A percentile compares a stretch with the other conserved stretches of the same genome.
Conservation (phyloP, 1,140 invertebrate species). For the Samia ricini region DNA sequence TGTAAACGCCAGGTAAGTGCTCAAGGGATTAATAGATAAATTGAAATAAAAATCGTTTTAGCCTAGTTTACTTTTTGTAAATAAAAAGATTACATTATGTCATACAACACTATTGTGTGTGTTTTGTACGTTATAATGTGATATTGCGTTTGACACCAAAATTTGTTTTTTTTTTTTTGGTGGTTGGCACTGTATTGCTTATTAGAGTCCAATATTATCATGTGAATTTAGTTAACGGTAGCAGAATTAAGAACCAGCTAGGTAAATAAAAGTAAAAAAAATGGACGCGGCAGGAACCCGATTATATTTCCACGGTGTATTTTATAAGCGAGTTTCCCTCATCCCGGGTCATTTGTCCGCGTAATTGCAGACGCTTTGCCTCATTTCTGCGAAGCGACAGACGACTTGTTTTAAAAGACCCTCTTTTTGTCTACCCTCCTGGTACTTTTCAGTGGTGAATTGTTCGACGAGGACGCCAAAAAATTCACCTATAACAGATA, state of each 20-base stretch:
- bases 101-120: too few species aligned
- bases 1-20: too few species aligned
- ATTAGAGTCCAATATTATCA: too few species aligned
- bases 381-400: conserved; percentile 16
- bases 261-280: conserved; percentile 18
- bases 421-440: conserved; percentile 15
- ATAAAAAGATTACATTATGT: too few species aligned
- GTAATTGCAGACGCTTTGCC: conserved; percentile 24
- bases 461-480: neutral
- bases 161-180: too few species aligned
- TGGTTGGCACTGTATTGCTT: too few species aligned
- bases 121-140: too few species aligned
- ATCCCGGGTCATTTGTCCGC: conserved; percentile 25
- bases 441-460: conserved; percentile 9
- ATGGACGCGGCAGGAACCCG: neutral
- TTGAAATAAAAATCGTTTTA: too few species aligned
- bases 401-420: conserved; percentile 20
- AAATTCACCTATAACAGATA: conserved; percentile 8
- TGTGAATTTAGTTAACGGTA: neutral
- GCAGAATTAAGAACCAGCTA: conserved; percentile 12
- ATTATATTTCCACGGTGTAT: conserved; percentile 19
- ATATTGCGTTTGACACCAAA: too few species aligned
- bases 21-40: too few species aligned
- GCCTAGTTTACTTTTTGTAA: too few species aligned
- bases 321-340: conserved; percentile 26